Base-by-base conservation (phyloP, 2,113 vertebrate genomes). In the Indicator indicator region DNA sequence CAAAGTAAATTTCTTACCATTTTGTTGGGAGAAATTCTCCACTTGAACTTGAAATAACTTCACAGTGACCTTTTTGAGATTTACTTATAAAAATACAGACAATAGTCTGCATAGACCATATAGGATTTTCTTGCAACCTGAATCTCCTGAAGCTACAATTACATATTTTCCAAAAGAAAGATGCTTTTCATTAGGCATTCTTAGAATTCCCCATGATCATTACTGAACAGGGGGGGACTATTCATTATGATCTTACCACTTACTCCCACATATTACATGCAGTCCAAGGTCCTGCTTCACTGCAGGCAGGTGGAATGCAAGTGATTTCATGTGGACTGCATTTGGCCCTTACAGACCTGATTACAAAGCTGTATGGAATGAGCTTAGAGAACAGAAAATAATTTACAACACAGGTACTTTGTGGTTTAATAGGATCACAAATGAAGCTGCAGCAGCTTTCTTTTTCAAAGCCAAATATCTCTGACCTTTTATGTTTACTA, bases 271-370 rank as follows among this genome's bases (percentile, higher is more conserved):
- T 18, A 62, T 63, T 71, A 77, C 19, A 80, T 55, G 56, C 67
- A 86, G 87, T 30, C 82, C 56, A 71, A 79, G 62, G 75, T 27
- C 52, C 52, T 68, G 87, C 89, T 79, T 80, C 71, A 78, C 23
- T 17, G 42, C 46, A 56, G 73, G 91, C 89, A 96, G 84, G 91
- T 95, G 87, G 91, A 95, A 96, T 78, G 82, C 60, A 74, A 91
- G 48, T 40, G 44, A 93, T 88, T 91, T 94, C 72, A 93, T 89
- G 72, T 68, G 89, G 87, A 74, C 82, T 71, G 52, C 72, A 74
- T 59, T 87, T 58, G 26, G 80, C 76, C 83, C 76, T 83, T 19
- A 48, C 11, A 64, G 48, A 81, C 76, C 24, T 18, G 13, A 68
- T 71, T 54, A 89, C 74, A 42, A 84, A 81, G 74, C 86, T 36